Base-by-base conservation (phyloP, 2,113 vertebrate species). In the Caracal caracal region DNA sequence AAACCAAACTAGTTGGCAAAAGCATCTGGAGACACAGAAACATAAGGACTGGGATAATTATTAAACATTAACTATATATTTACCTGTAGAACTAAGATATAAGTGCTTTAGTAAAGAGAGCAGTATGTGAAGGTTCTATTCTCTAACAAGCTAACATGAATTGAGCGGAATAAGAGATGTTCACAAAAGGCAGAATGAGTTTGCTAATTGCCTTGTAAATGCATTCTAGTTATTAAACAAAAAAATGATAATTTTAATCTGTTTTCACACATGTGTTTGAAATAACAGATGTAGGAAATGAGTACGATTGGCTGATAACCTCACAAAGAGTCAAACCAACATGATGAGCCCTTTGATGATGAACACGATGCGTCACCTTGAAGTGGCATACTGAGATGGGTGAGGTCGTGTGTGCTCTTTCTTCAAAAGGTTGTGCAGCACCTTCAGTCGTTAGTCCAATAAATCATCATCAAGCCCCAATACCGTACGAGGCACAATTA, bases 71-170 rank as follows among this genome's bases (percentile, higher is more conserved):
- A 51, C 63, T 49, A 28, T 17, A 6, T 20, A 16, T 76, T 90
- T 95, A 37, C 24, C 1, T 93, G 13, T 3, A 68, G 49, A 88
- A 35, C 47, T 70, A 81, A 71, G 40, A 17, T 22, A 51, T 4
- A 49, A 30, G 9, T 65, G 26, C 37, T 79, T 87, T 66, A 17
- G 30, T 47, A 10, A 17, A 63, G 19, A 68, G n/a, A 26, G 8
- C 2, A 5, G 20, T 13, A 53, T 0, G 1, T 19, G 13, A 76
- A 76, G 17, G 26, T 9, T 28, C 0, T 24, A 10, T 56, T 65
- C 16, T 73, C 19, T 68, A 66, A 66, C 26, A 65, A 30, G 11
- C 7, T 12, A 73, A 37, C 28, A 9, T 19, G 80, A 90, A 9
- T 76, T 15, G 22, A 10, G 7, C 3, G 33, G 73, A 40, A 15